Conservation (phyloP, 2,888 invertebrate genomes). For the Cheilosia grossa region DNA sequence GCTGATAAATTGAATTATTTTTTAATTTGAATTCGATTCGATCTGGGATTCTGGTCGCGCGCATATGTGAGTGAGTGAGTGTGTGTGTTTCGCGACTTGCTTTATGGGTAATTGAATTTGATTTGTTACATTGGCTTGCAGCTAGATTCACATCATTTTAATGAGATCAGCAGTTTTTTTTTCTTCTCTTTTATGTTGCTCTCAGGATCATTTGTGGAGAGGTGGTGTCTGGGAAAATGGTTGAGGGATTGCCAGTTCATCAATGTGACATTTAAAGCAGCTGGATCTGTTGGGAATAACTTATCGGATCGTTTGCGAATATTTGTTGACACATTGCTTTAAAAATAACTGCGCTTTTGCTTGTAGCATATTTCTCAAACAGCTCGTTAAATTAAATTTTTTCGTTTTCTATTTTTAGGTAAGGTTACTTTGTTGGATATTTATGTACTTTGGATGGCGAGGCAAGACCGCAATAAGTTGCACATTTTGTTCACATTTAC, state of each 20-base stretch:
- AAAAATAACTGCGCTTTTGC: conserved; percentile 21
- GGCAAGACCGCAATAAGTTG: not conserved
- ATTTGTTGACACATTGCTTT: conserved; percentile 37
- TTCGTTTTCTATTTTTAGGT: conserved; percentile 27
- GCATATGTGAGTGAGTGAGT: conserved; percentile 31
- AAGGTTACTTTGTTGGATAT: conserved; percentile 7
- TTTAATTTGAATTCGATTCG: conserved; percentile 71
- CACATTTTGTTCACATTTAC: not conserved
- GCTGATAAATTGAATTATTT: conserved; percentile 71
- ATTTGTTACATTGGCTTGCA: conserved; percentile 65
- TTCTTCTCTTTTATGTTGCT: not conserved
- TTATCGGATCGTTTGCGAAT: conserved; percentile 57
- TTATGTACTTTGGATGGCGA: not conserved
- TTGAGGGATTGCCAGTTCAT: conserved; percentile 16
- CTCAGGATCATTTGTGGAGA: not conserved
- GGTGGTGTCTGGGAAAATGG: conserved; percentile 7
- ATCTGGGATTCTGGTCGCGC: conserved; percentile 54
- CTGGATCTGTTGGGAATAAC: conserved; percentile 48
- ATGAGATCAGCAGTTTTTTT: conserved; percentile 59
- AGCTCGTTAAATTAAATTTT: not conserved
- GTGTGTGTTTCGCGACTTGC: conserved; percentile 33
- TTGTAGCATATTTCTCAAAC: not conserved
- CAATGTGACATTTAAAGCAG: conserved; percentile 46
- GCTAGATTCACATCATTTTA: conserved; percentile 46
- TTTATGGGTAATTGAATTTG: conserved; percentile 74